A percentile compares a stretch with the other conserved stretches of the same genome.
These are phyloP conservation scores for Muscina levida DNA, from an alignment of 2,888 invertebrate genomes.

Conservation along the genomic window DNA sequence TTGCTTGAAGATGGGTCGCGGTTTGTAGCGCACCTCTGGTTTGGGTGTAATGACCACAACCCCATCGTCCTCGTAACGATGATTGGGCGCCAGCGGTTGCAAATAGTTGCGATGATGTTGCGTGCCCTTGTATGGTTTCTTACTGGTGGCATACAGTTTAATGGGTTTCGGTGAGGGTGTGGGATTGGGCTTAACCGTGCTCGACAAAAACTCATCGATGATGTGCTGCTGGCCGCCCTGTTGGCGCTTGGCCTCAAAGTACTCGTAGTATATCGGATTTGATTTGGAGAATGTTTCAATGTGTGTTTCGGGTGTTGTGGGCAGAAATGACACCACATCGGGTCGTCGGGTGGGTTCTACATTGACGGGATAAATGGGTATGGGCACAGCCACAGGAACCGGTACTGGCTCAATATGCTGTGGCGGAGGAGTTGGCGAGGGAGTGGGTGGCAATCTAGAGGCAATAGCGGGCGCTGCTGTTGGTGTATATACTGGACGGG, in stretches of 20 bases:
- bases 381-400: constrained; percentile 75
- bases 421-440: constrained; percentile 69
- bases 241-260: constrained; percentile 79
- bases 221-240: constrained; percentile 69
- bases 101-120: constrained; percentile 66
- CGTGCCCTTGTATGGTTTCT: constrained; percentile 71
- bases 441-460: constrained; percentile 80
- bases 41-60: constrained; percentile 81
- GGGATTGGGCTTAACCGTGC: constrained; percentile 67
- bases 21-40: constrained; percentile 79
- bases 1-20: constrained; percentile 62
- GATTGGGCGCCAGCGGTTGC: constrained; percentile 67
- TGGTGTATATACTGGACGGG: constrained; percentile 80
- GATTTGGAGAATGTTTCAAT: constrained; percentile 74
- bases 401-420: constrained; percentile 72
- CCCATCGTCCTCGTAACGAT: constrained; percentile 71
- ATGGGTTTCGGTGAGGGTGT: constrained; percentile 67
- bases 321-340: constrained; percentile 73
- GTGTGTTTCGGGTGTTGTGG: constrained; percentile 71
- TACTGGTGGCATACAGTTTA: constrained; percentile 69
- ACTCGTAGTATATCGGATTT: constrained; percentile 80
- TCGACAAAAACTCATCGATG: constrained; percentile 72
- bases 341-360: constrained; percentile 70
- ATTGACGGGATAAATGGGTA: constrained; percentile 74
- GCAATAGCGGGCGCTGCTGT: constrained; percentile 68